Base-by-base conservation (phyloP, 2,797 vertebrate species). In the Pangasius macronema region DNA sequence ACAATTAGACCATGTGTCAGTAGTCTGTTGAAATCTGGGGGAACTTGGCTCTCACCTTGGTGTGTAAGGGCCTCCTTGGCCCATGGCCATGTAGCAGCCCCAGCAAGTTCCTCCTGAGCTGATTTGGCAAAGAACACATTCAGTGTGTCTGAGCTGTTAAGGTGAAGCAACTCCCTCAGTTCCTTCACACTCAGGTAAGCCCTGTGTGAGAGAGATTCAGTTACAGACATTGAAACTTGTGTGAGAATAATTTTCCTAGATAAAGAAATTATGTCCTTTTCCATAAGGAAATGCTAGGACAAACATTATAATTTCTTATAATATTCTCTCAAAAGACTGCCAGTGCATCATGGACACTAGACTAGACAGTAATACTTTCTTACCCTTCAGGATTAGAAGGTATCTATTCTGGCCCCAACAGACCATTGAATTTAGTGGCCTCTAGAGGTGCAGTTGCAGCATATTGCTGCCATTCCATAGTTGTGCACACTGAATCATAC, bases 31-130 rank as follows among this genome's bases (percentile, higher is more conserved):
- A 63, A 72, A 5, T 55, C 24, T 70, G n/a, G 39, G n/a, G 2
- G 85, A 55, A 59, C 5, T 8, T 81, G 18, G 39, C 9, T 39
- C 77, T 75, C 68, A 88, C 87, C 87, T 88, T 85, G 95, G 89
- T 97, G 96, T 81, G 94, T 97, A 1, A 98, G 95, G 53, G 99
- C 97, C 86, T 99, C 98, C 89, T 99, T 99, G 39, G 98, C 97
- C 99, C 99, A 99, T 0, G 99, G 99, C 99, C 98, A 99, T 53
- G 98, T 99, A 49, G 98, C 99, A 82, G 97, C 96, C 88, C 99
- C 99, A 53, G 97, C 98, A 91, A 99, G 93, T 86, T 98, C 97
- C 88, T 99, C 97, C 51, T 97, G 95, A 39, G 97, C 96, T 0
- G 98, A 99, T 90, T 96, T 99, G 92, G 98, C 98, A 1, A 99